Conservation (phyloP, 2,797 vertebrate genomes). For the Molossus alvarezi region DNA sequence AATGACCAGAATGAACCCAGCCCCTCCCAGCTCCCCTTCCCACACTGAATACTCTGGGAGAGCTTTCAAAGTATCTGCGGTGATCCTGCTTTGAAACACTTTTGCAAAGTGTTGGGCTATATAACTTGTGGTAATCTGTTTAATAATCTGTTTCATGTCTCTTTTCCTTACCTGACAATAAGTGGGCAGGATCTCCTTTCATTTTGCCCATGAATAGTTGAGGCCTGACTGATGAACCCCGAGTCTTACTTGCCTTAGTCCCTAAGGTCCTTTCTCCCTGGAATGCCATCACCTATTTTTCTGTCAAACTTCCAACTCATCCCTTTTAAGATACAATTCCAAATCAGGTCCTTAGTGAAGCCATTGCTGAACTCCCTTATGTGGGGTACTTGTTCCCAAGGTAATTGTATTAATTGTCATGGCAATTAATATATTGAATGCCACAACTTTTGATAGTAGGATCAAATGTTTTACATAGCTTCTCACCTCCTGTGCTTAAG, state of each 20-base stretch:
- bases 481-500: background rate
- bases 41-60: background rate
- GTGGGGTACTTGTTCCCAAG: background rate
- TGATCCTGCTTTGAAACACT: background rate
- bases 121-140: background rate
- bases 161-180: background rate
- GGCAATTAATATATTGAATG: background rate
- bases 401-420: background rate
- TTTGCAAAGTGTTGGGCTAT: constrained; percentile 23
- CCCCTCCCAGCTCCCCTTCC: too few species aligned
- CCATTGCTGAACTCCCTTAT: background rate
- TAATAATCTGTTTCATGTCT: background rate
- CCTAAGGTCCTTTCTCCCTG: background rate
- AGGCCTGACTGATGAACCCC: background rate
- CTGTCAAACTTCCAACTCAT: background rate
- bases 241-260: background rate
- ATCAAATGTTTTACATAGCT: background rate
- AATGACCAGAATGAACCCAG: background rate
- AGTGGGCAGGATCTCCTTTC: background rate
- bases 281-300: background rate
- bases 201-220: background rate
- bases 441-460: background rate
- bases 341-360: constrained; percentile 4
- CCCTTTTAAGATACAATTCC: background rate
- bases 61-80: background rate